Conservation (phyloP, 2,113 vertebrate species). For the Perognathus longimembris region DNA sequence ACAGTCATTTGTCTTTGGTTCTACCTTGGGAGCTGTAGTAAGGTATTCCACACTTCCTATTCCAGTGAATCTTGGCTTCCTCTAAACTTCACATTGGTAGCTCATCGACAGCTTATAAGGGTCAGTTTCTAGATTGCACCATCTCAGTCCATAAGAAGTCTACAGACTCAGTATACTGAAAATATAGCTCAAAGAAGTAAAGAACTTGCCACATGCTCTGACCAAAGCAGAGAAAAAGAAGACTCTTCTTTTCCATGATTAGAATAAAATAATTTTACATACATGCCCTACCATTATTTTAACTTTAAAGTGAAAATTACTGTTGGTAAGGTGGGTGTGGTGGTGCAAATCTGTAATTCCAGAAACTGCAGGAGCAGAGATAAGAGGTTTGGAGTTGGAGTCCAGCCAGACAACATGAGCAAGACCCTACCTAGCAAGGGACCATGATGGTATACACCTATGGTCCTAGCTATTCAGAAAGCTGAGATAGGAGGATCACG, state of each 20-base stretch:
- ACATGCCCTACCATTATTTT: background rate
- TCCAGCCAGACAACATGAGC: no score
- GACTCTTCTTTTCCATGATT: background rate
- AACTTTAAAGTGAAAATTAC: constrained; percentile 38
- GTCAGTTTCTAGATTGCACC: constrained; percentile 4
- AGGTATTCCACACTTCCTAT: background rate
- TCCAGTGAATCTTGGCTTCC: background rate
- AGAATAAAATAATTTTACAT: constrained; percentile 2
- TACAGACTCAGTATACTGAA: background rate
- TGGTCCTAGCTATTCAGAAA: no score
- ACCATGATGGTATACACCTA: no score
- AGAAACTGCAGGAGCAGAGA: no score
- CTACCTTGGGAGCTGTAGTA: background rate
- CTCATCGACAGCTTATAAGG: background rate
- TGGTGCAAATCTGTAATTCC: no score
- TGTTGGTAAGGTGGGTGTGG: background rate
- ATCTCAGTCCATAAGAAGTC: background rate
- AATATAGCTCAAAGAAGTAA: background rate
- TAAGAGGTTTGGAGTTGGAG: no score
- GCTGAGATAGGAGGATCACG: no score
- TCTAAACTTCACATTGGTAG: background rate
- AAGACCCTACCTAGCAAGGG: no score
- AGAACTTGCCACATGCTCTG: background rate
- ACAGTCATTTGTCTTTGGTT: background rate
- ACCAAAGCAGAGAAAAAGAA: constrained; percentile 22